Percentiles rank a stretch among this genome's conserved stretches.
Conservation (phyloP, 2,797 vertebrate genomes). For the Myotis vivesi region DNA sequence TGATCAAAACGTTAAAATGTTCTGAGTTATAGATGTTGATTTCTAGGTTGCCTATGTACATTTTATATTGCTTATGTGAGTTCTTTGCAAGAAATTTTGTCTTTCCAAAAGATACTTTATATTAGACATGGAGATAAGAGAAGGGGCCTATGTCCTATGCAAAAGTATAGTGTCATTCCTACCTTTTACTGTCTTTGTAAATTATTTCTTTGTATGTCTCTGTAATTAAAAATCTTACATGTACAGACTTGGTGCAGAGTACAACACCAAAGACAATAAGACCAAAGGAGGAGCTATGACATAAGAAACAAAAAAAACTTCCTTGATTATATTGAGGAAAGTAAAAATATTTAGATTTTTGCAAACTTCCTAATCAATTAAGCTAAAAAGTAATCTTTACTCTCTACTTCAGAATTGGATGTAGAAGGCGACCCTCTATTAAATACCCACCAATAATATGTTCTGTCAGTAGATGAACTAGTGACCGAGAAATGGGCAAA, state of each 20-base stretch:
- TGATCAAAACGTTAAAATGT: background rate
- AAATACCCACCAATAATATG: background rate
- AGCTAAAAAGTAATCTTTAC: background rate
- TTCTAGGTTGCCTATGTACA: background rate
- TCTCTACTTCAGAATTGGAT: background rate
- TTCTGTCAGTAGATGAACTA: background rate
- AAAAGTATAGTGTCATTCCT: background rate
- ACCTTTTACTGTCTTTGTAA: background rate
- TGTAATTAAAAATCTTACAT: constrained; percentile 5
- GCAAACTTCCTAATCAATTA: constrained; percentile 10
- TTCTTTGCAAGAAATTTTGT: constrained; percentile 36
- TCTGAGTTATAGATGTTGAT: background rate
- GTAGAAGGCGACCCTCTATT: background rate
- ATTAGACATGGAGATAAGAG: background rate
- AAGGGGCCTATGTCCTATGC: background rate
- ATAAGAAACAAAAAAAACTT: background rate
- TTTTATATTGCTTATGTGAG: background rate
- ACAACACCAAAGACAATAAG: background rate
- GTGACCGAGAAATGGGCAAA: background rate
- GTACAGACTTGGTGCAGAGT: background rate
- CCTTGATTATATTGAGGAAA: background rate
- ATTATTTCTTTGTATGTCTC: background rate
- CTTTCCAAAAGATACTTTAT: background rate
- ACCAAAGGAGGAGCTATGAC: background rate
- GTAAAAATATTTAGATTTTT: background rate